These are phyloP conservation scores for Miichthys miiuy DNA, from an alignment of 2,797 vertebrate species.

Conservation along the genomic window DNA sequence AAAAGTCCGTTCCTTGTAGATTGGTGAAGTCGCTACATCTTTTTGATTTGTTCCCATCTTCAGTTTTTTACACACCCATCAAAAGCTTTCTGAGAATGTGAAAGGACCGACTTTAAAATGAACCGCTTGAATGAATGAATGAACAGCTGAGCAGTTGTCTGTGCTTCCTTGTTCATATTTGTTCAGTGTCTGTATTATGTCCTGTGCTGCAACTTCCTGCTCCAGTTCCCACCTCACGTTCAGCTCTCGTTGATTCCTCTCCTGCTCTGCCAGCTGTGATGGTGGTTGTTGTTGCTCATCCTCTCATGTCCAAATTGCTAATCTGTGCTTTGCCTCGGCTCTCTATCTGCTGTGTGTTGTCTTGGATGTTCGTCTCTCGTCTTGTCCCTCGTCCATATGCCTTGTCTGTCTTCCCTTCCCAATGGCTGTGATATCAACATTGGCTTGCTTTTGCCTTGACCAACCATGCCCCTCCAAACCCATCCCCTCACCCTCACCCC, in stretches of 20 bases:
- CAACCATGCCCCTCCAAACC: conserved; percentile 80
- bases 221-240: conserved; percentile 45
- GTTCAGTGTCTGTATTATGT: conserved; percentile 79
- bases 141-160: conserved; percentile 66
- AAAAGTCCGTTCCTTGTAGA: neutral
- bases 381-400: conserved; percentile 76
- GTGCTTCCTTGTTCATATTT: conserved; percentile 70
- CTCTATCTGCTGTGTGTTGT: conserved; percentile 93
- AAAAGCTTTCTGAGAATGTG: conserved; percentile 38
- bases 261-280: conserved; percentile 77
- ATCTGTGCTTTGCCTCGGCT: conserved; percentile 98
- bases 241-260: conserved; percentile 73
- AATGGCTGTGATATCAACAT: conserved; percentile 90
- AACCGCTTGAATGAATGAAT: conserved; percentile 65
- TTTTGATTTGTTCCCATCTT: neutral
- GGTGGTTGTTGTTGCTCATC: conserved; percentile 80
- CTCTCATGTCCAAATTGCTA: conserved; percentile 88
- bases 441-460: conserved; percentile 88
- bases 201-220: conserved; percentile 65
- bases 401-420: conserved; percentile 73
- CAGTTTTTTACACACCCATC: neutral
- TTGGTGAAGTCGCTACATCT: neutral
- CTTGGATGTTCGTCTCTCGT: conserved; percentile 87
- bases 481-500: conserved; percentile 52
- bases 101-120: conserved; percentile 82